Evolutionary conservation across 2,888 invertebrate genomes (phyloP), one percentile per base, ranked within the genome.

Genomic region (Eupeodes luniger): DNA sequence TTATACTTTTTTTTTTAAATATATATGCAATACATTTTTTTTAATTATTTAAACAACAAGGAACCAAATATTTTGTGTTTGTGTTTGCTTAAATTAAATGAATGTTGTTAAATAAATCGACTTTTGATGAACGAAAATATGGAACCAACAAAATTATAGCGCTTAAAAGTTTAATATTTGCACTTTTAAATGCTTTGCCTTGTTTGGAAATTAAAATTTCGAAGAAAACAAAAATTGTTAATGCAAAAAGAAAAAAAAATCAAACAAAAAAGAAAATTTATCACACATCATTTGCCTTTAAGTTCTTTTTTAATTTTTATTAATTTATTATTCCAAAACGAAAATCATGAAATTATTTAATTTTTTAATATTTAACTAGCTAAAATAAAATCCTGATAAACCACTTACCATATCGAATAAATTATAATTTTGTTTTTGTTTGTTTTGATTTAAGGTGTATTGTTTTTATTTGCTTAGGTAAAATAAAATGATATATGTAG

Each of bases 61-160:
- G 87, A 87, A 87, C 87, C 87, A 83, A 87, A 80, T 59, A 67
- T 81, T 86, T 83, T 75, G 64, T 80, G 77, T 86, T 83, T 69
- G 49, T 78, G 3, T 79, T 80, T 87, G 76, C 83, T 83, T 87
- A 87, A 77, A 80, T 83, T 80, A 81, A 62, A 61, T 80, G 53
- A 80, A 83, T 87, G 80, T 80, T 82, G 16, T 40, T 70, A 79
- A 81, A 57, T 47, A 72, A 86, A 78, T 81, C 53, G 59, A 47
- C 69, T 69, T 27, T 61, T 55, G 61, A 74, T 80, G 72, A 81
- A 53, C 51, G 59, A 76, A 75, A 77, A 47, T 77, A 81, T 85
- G 67, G 77, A 74, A 74, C 62, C 67, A 61, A 84, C 27, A 66
- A 66, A 49, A 78, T 75, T 74, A 40, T 40, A 36, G 53, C 69